A percentile compares a stretch with the other conserved stretches of the same genome.
These are phyloP conservation scores for Dendrolimus punctatus DNA, from an alignment of 1,140 invertebrate species.

Conservation along the genomic window DNA sequence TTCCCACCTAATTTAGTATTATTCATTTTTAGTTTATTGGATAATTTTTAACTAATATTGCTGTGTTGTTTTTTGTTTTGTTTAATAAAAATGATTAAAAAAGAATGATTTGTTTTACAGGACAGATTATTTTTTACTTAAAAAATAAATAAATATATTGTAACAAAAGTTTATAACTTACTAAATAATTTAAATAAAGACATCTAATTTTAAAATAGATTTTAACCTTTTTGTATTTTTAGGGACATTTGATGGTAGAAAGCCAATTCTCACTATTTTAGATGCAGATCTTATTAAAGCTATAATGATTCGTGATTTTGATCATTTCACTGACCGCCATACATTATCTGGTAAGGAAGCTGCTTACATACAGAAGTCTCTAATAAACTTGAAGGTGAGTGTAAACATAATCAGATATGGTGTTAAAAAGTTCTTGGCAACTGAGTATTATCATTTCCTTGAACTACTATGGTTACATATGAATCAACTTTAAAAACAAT, in stretches of 20 bases:
- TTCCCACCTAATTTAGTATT: too few species aligned
- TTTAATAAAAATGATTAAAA: too few species aligned
- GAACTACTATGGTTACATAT: too few species aligned
- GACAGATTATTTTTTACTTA: too few species aligned
- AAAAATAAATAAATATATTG: too few species aligned
- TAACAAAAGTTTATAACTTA: background rate
- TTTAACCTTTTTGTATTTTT: conserved; percentile 20
- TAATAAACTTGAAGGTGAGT: conserved; percentile 47
- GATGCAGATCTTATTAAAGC: conserved; percentile 73
- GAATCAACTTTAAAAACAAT: too few species aligned
- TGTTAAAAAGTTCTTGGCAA: background rate
- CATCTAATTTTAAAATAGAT: conserved; percentile 3
- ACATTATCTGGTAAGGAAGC: conserved; percentile 33
- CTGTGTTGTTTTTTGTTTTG: background rate
- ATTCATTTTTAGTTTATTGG: background rate
- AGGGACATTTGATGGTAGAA: conserved; percentile 68
- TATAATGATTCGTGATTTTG: conserved; percentile 73
- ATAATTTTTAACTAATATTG: background rate
- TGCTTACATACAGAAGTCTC: conserved; percentile 32
- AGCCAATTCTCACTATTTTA: conserved; percentile 53
- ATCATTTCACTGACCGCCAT: conserved; percentile 71
- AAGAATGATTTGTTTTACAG: too few species aligned
- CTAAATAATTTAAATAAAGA: background rate
- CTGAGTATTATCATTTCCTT: too few species aligned
- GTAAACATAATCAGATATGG: background rate